phyloP scores from a whole-genome alignment of 1,140 invertebrate species.

The Argopecten irradians region DNA sequence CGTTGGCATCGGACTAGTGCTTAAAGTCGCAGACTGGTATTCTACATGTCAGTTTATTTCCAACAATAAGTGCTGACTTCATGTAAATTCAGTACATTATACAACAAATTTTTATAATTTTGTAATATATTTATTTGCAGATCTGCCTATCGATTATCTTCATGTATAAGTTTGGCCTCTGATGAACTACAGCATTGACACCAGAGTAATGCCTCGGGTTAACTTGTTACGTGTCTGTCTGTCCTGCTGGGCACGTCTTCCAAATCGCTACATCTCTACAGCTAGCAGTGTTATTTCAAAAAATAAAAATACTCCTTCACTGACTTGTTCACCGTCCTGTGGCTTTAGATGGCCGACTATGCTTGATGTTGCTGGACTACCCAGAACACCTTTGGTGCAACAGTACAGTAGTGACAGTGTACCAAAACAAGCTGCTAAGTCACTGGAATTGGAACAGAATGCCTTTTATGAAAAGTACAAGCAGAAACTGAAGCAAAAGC shows the following conservation, averaged over 20 bases:
- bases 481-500: slow-evolving; percentile 46
- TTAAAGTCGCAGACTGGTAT: no score
- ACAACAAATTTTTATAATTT: no score
- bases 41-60: no score
- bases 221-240: slow-evolving; percentile 35
- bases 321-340: slow-evolving; percentile 29
- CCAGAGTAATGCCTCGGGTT: slow-evolving; percentile 26
- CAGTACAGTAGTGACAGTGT: slow-evolving; percentile 10
- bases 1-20: no score
- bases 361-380: background rate
- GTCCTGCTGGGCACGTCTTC: slow-evolving; percentile 30
- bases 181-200: slow-evolving; percentile 37
- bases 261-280: background rate
- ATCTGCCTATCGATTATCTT: background rate
- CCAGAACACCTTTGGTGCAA: background rate
- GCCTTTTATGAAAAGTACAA: slow-evolving; percentile 55
- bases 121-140: no score
- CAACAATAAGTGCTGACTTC: no score
- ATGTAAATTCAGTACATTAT: no score
- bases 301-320: background rate
- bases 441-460: slow-evolving; percentile 44
- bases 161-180: background rate
- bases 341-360: slow-evolving; percentile 28
- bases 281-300: background rate
- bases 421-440: slow-evolving; percentile 4